Conservation (phyloP, 2,113 vertebrate genomes). For the Thunnus maccoyii region DNA sequence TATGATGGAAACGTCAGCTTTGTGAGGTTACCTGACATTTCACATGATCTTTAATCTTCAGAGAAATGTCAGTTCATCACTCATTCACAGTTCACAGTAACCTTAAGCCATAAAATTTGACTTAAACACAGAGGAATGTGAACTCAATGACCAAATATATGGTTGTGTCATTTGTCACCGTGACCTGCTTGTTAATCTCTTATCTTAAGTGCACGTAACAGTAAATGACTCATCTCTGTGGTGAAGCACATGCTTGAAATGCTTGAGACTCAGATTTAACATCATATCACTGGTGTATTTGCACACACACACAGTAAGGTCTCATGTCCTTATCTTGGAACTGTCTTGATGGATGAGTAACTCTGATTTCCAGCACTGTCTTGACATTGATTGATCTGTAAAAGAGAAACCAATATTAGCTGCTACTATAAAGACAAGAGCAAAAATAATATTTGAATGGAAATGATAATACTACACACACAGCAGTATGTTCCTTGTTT, state of each 20-base stretch:
- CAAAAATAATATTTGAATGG: not conserved
- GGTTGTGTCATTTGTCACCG: slow-evolving; percentile 52
- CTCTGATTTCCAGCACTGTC: slow-evolving; percentile 33
- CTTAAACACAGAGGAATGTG: slow-evolving; percentile 36
- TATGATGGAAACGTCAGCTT: slow-evolving; percentile 25
- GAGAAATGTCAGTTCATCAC: slow-evolving; percentile 33
- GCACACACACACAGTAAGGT: not conserved
- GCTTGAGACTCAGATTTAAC: not conserved
- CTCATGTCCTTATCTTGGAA: slow-evolving; percentile 36
- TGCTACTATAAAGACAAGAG: not conserved
- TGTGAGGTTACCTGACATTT: slow-evolving; percentile 36
- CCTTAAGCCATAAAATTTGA: slow-evolving; percentile 49
- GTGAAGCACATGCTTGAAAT: not conserved
- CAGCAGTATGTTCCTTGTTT: not conserved
- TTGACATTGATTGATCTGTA: slow-evolving; percentile 57
- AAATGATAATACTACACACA: not conserved
- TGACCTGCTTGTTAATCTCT: slow-evolving; percentile 64
- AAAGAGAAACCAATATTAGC: slow-evolving; percentile 19
- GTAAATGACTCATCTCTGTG: slow-evolving; percentile 57
- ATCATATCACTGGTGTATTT: not conserved
- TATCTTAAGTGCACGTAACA: slow-evolving; percentile 15
- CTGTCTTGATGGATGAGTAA: slow-evolving; percentile 25
- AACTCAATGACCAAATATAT: slow-evolving; percentile 37
- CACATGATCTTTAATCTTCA: slow-evolving; percentile 40
- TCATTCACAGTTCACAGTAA: slow-evolving; percentile 47